Evolutionary conservation across 92 coral and sea anemone species (phyloP).

Genomic region (Micromussa lordhowensis): DNA sequence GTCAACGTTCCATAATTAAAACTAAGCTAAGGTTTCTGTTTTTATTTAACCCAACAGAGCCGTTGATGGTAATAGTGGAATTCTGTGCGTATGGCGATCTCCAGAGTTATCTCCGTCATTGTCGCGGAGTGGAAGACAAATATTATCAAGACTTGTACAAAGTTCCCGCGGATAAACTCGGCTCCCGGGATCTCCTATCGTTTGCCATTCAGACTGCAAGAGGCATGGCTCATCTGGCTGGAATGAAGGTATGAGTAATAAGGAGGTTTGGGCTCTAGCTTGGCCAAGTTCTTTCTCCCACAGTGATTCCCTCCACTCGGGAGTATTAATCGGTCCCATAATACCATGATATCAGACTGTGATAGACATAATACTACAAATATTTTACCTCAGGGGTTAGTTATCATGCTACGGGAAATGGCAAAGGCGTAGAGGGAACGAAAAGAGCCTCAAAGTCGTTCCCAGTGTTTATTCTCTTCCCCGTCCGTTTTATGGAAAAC

Average conservation of each 20-base stretch:
- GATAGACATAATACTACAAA: neutral
- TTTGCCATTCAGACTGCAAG: constrained; percentile 91
- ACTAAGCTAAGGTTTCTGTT: neutral
- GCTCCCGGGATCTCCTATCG: constrained; percentile 87
- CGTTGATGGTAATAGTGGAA: constrained; percentile 96
- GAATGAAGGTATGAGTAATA: constrained; percentile 80
- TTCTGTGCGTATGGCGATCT: constrained; percentile 95
- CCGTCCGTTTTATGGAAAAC: too few relatives aligned
- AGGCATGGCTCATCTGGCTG: constrained; percentile 97
- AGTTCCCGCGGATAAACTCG: constrained; percentile 83
- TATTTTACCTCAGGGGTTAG: neutral
- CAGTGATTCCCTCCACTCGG: neutral
- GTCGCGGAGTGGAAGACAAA: constrained; percentile 96
- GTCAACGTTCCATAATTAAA: too few relatives aligned
- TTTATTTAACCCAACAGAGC: constrained; percentile 52
- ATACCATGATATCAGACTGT: neutral
- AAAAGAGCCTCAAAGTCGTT: neutral
- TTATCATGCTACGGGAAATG: neutral
- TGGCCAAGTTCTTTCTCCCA: neutral
- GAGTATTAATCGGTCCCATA: too few relatives aligned
- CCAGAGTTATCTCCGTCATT: constrained; percentile 93
- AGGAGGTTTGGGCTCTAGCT: too few relatives aligned
- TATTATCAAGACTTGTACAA: constrained; percentile 91
- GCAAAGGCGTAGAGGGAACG: neutral
- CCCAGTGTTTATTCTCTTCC: too few relatives aligned